Evolutionary conservation across 2,888 invertebrate genomes (phyloP).

Genomic region (Lepidocyrtoides sp.): DNA sequence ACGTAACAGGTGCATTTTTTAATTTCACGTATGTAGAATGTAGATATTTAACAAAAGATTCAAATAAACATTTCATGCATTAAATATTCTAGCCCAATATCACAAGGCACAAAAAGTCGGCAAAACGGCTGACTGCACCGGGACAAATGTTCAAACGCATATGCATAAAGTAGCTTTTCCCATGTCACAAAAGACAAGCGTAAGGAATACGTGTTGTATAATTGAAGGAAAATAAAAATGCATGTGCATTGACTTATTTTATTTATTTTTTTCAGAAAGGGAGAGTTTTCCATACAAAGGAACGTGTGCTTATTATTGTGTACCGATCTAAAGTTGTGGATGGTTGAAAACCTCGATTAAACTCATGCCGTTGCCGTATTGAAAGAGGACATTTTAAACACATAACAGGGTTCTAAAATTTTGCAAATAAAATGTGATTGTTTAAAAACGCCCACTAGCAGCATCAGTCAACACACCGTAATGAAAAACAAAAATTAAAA

Average conservation of each 20-base stretch:
- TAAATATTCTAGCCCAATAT: too few relatives aligned
- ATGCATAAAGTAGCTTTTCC: background rate
- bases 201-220: background rate
- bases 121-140: slow-evolving; percentile 45
- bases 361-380: background rate
- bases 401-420: slow-evolving; percentile 27
- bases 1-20: too few relatives aligned
- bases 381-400: background rate
- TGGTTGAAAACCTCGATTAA: slow-evolving; percentile 51
- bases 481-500: slow-evolving; percentile 30
- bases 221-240: background rate
- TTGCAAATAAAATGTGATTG: slow-evolving; percentile 41
- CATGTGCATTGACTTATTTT: background rate
- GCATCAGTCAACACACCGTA: slow-evolving; percentile 41
- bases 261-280: background rate
- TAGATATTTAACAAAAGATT: too few relatives aligned
- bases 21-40: too few relatives aligned
- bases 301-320: background rate
- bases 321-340: background rate
- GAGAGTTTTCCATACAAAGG: slow-evolving; percentile 7
- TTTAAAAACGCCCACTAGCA: slow-evolving; percentile 59
- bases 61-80: too few relatives aligned
- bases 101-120: too few relatives aligned
- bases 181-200: background rate
- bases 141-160: slow-evolving; percentile 36